Base-by-base conservation (phyloP, 2,888 invertebrate genomes). In the Limenitis camilla region DNA sequence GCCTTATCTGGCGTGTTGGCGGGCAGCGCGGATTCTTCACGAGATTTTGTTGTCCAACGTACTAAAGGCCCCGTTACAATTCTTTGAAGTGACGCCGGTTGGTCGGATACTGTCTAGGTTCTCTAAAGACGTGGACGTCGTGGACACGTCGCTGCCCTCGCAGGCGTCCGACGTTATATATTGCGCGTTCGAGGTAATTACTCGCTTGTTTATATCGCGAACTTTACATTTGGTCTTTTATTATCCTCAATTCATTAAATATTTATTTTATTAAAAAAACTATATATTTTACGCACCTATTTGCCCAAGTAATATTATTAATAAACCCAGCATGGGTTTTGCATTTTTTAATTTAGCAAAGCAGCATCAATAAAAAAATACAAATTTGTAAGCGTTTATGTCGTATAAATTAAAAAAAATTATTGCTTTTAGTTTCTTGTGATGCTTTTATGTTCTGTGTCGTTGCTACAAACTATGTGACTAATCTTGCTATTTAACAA, bases 1-100 rank as follows among this genome's bases (percentile, higher is more conserved):
- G 74, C 91, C 92, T 58, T 90, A 89, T 73, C 80, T 93, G 85
- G 93, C 92, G 76, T 82, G 92, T 88, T 89, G 91, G 90, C 83
- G 87, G 62, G 94, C 94, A 63, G 92, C 94, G 66, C 76, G 73
- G 68, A 69, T 80, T 48, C 81, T 92, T 71, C 92, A 92, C 83
- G 73, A 76, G 59, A 71, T 76, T 43, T 80, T 94, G 74, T 81
- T 94, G 69, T 66, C 71, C 51, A 89, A 89, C 69, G 89, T 93
- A 60, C 72, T 94, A 62, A 89, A 89, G 70, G 89, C 91, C 68
- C 93, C 94, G 50, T 89, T 93, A 85, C 89, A 91, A 71, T 91
- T 94, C 86, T 94, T 93, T 84, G 94, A 95, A 78, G 91, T 91
- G 65, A 94, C 94, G 50, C 94, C 94, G 40, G 66, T 90, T 61